Conservation (phyloP, 2,888 invertebrate species). For the Pseudococcus longispinus region DNA sequence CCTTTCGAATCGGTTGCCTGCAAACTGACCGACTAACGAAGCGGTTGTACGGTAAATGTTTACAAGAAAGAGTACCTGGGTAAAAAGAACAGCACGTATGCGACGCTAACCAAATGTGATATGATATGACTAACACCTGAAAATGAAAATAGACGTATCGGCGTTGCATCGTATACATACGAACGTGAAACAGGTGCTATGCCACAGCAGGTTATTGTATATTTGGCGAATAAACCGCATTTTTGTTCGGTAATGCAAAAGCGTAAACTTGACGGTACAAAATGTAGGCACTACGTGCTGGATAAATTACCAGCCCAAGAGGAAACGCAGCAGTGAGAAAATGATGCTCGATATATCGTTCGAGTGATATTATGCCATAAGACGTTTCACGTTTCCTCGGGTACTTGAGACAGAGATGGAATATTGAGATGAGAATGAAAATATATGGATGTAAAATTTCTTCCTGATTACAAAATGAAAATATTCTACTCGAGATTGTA, state of each 20-base stretch:
- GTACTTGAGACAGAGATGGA: too few species aligned
- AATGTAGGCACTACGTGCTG: neutral
- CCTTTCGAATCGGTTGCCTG: neutral
- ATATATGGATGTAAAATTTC: too few species aligned
- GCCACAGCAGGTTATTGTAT: neutral
- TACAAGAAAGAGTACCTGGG: neutral
- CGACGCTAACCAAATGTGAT: neutral
- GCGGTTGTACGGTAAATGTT: neutral
- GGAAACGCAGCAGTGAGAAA: too few species aligned
- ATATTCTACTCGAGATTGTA: too few species aligned
- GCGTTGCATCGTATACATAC: neutral
- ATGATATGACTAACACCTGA: conserved; percentile 17
- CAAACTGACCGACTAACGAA: neutral
- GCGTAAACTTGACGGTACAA: neutral
- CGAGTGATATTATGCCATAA: too few species aligned
- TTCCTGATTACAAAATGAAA: too few species aligned
- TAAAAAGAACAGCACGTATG: neutral
- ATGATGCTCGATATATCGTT: too few species aligned
- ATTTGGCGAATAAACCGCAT: conserved; percentile 4
- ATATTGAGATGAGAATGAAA: too few species aligned
- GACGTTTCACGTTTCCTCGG: too few species aligned
- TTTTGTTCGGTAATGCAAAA: neutral
- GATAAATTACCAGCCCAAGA: neutral
- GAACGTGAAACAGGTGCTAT: neutral
- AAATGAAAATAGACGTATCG: neutral